phyloP scores from a whole-genome alignment of 1,140 invertebrate species.

The Harlomillsia oculata region DNA sequence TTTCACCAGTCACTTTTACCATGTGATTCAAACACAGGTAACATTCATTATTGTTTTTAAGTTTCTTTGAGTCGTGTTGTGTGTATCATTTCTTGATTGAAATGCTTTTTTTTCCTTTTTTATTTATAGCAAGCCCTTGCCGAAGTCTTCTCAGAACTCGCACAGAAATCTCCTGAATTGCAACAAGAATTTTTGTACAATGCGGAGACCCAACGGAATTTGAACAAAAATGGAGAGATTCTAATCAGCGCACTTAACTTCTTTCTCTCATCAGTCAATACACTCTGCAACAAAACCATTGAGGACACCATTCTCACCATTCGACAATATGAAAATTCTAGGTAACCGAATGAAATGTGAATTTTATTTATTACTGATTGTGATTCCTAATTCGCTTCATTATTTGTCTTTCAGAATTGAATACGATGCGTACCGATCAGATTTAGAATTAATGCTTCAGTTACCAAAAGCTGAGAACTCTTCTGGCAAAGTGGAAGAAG shows the following conservation, averaged over 20 bases:
- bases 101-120: slow-evolving; percentile 2
- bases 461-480: slow-evolving; percentile 51
- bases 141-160: slow-evolving; percentile 86
- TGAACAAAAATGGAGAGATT: slow-evolving; percentile 89
- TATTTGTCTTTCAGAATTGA: slow-evolving; percentile 60
- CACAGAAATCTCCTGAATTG: slow-evolving; percentile 87
- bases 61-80: neutral
- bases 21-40: slow-evolving; percentile 75
- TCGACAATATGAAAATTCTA: slow-evolving; percentile 81
- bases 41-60: slow-evolving; percentile 8
- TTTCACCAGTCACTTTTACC: slow-evolving; percentile 76
- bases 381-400: slow-evolving; percentile 14
- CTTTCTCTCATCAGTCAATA: slow-evolving; percentile 90
- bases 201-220: slow-evolving; percentile 83
- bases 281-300: slow-evolving; percentile 91
- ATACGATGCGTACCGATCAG: slow-evolving; percentile 92
- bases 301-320: slow-evolving; percentile 91
- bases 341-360: no score
- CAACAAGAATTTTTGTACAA: slow-evolving; percentile 92
- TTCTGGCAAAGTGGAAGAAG: slow-evolving; percentile 59
- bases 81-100: slow-evolving; percentile 2
- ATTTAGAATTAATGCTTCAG: slow-evolving; percentile 67
- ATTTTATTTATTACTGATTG: neutral
- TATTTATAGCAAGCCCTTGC: slow-evolving; percentile 60
- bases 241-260: slow-evolving; percentile 85